Percentiles rank a stretch among this genome's conserved stretches.
Conservation (phyloP, 2,113 vertebrate genomes). For the Kobus ellipsiprymnus region DNA sequence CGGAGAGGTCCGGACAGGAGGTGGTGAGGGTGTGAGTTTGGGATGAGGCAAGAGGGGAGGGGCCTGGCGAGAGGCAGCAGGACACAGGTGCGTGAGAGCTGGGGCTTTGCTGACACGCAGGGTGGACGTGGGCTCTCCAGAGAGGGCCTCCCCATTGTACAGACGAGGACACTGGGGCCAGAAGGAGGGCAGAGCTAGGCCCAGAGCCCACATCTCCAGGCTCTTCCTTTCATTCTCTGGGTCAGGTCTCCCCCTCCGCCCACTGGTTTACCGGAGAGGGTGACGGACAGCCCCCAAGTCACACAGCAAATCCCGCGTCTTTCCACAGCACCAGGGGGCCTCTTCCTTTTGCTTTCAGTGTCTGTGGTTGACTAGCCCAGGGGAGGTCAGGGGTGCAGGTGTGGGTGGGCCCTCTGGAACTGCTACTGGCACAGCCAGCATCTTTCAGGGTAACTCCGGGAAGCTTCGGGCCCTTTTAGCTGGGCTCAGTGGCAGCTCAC, state of each 20-base stretch:
- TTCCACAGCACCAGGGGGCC: background rate
- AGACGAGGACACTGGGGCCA: background rate
- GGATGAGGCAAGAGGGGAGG: background rate
- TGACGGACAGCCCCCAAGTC: background rate
- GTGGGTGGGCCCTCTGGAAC: background rate
- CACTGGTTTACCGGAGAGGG: background rate
- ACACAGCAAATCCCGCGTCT: background rate
- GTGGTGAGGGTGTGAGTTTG: background rate
- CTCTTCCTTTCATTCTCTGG: background rate
- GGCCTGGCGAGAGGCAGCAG: background rate
- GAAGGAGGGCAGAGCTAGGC: background rate
- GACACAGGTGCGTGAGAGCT: background rate
- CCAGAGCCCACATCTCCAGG: background rate
- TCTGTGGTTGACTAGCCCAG: background rate
- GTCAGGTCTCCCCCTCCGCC: accelerated
- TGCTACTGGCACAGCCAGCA: background rate
- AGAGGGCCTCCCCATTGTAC: background rate
- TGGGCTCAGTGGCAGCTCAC: accelerated
- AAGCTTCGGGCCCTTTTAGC: background rate
- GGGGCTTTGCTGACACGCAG: background rate
- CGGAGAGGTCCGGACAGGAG: background rate
- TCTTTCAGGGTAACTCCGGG: background rate
- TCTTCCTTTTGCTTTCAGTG: background rate
- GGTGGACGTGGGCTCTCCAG: background rate
- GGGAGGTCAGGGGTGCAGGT: too few species aligned